Conservation (phyloP, 2,888 invertebrate species). For the Sesamia inferens region DNA sequence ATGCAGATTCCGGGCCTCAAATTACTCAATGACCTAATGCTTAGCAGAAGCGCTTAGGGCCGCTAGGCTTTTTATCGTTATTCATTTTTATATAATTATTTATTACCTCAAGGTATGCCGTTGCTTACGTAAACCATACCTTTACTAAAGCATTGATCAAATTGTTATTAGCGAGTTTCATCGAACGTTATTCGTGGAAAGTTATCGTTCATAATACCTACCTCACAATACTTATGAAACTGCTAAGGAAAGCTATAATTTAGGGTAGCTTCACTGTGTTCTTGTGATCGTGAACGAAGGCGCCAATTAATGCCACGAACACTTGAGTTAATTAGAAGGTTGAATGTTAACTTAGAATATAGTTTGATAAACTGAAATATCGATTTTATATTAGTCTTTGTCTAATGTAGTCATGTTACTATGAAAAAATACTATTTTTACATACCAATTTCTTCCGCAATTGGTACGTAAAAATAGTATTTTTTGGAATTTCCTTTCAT, state of each 20-base stretch:
- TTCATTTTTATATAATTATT: neutral
- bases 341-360: conserved; percentile 1
- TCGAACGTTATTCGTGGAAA: conserved; percentile 23
- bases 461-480: too few relatives aligned
- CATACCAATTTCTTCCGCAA: too few relatives aligned
- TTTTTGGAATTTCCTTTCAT: too few relatives aligned
- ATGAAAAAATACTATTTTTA: too few relatives aligned
- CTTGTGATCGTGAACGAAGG: conserved; percentile 8
- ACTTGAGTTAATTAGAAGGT: neutral
- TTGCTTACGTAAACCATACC: neutral
- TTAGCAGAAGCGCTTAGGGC: too few relatives aligned
- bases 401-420: too few relatives aligned
- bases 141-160: conserved; percentile 16
- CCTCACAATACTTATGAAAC: conserved; percentile 11
- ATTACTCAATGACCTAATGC: too few relatives aligned
- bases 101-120: neutral
- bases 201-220: neutral
- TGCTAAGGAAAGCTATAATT: conserved; percentile 11
- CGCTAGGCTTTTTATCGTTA: too few relatives aligned
- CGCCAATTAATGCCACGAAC: conserved; percentile 22
- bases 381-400: neutral
- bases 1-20: too few relatives aligned
- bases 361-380: neutral
- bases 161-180: conserved; percentile 20
- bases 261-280: conserved; percentile 10